Conservation (phyloP, 2,888 invertebrate genomes). For the Drosophila formosana region DNA sequence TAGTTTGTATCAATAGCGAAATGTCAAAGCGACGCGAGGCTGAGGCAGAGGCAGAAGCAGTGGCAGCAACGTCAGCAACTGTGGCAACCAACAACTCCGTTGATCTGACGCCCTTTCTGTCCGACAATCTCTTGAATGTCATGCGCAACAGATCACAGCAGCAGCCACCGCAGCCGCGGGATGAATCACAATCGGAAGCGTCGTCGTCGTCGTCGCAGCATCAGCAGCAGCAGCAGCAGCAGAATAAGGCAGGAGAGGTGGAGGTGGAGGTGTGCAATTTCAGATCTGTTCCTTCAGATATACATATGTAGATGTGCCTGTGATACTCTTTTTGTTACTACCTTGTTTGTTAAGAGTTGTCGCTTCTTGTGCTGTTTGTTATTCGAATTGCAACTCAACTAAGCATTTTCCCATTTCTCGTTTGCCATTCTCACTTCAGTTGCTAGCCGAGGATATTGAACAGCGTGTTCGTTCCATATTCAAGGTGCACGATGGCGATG, state of each 20-base stretch:
- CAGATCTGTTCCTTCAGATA: constrained; percentile 13
- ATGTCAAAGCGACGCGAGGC: constrained; percentile 65
- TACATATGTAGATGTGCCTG: not conserved
- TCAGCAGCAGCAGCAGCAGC: constrained; percentile 14
- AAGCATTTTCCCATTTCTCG: constrained; percentile 49
- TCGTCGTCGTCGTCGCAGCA: constrained; percentile 1
- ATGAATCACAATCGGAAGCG: constrained; percentile 6
- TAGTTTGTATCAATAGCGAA: constrained; percentile 76
- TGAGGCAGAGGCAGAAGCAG: constrained; percentile 56
- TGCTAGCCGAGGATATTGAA: constrained; percentile 50
- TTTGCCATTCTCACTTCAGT: constrained; percentile 65
- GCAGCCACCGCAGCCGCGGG: constrained; percentile 23
- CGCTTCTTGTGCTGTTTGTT: constrained; percentile 5
- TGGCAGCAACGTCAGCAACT: constrained; percentile 35
- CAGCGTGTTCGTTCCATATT: constrained; percentile 57
- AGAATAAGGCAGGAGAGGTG: constrained; percentile 34
- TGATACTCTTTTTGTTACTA: constrained; percentile 12
- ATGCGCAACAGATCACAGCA: constrained; percentile 44
- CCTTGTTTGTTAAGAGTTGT: not conserved
- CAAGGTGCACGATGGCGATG: constrained; percentile 48
- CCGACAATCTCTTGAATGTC: constrained; percentile 52
- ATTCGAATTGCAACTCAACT: constrained; percentile 37
- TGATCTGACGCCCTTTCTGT: constrained; percentile 48
- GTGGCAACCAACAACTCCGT: constrained; percentile 31
- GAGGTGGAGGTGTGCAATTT: constrained; percentile 61